A percentile compares a stretch with the other conserved stretches of the same genome.
These are phyloP conservation scores for Nicator chloris DNA, from an alignment of 2,113 vertebrate genomes.

Conservation along the genomic window DNA sequence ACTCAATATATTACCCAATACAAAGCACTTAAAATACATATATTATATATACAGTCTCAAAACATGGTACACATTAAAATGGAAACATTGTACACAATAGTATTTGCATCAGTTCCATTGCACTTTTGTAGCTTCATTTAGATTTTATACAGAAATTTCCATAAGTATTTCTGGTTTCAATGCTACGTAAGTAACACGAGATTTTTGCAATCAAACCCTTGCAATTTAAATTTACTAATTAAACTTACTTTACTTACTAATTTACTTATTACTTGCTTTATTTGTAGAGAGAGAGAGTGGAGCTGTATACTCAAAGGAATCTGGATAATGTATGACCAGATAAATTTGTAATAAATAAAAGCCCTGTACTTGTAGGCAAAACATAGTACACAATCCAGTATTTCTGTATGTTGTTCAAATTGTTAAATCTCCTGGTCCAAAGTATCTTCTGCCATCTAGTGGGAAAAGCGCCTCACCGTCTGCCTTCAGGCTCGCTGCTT, in stretches of 20 bases:
- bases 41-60: neutral
- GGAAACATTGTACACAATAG: neutral
- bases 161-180: neutral
- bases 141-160: neutral
- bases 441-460: constrained; percentile 69
- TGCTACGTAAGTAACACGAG: fast-evolving
- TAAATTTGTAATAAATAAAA: neutral
- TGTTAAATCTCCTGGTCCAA: neutral
- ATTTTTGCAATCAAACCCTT: neutral
- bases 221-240: neutral
- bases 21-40: neutral
- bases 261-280: neutral
- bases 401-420: neutral
- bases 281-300: neutral
- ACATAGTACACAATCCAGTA: neutral
- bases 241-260: neutral
- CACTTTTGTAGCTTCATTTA: neutral
- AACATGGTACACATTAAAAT: neutral
- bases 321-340: neutral
- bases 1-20: neutral
- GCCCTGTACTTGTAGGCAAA: neutral
- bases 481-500: neutral
- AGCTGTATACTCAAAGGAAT: neutral
- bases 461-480: neutral
- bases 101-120: neutral